Base-by-base conservation (phyloP, 1,140 invertebrate genomes). In the Cotesia glomerata region DNA sequence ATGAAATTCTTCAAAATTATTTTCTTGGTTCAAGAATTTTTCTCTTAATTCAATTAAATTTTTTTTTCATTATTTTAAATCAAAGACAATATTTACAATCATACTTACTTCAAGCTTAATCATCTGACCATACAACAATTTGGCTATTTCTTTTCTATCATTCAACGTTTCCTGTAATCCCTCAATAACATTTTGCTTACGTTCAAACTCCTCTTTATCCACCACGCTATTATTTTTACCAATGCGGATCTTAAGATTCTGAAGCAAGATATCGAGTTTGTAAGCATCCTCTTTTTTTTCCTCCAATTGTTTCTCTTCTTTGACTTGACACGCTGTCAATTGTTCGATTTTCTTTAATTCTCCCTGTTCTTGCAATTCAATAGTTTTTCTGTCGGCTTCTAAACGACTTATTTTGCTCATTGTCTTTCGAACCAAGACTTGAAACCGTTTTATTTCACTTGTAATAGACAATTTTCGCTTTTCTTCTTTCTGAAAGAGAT, bases 41-140 rank as follows among this genome's bases (percentile, higher is more conserved):
- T 36, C 35, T 36, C 5, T 39, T 39, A 7, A 5, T 8, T 39
- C 9, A 39, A 39, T 1, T 39, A 39, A 0, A 5, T 8, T 8
- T 3, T 36, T 36, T 36, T 36, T 3, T 8, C 36, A 5, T 11
- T 11, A 2, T 11, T 11, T 11, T 3, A 9, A 45, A 11, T 45
- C 8, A 45, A 9, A 9, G 39, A 7, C 39, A 45, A 7, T 45
- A 45, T 45, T 7, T 26, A 26, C 26, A 45, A 9, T 45, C 11
- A 45, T 49, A n/a, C 64, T 73, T 77, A 91, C 88, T 74, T 90
- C 89, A 5, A 91, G 80, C 74, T 83, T 84, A 14, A 82, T 78
- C 32, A 90, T 85, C 76, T 91, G 89, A 2, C 71, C 77, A 72
- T 90, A 86, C 0, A 91, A 78, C 3, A 86, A 68, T 71, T 88